Percentiles rank a stretch among this genome's conserved stretches.
phyloP scores from a whole-genome alignment of 1,140 invertebrate species.

The Melitaea cinxia region DNA sequence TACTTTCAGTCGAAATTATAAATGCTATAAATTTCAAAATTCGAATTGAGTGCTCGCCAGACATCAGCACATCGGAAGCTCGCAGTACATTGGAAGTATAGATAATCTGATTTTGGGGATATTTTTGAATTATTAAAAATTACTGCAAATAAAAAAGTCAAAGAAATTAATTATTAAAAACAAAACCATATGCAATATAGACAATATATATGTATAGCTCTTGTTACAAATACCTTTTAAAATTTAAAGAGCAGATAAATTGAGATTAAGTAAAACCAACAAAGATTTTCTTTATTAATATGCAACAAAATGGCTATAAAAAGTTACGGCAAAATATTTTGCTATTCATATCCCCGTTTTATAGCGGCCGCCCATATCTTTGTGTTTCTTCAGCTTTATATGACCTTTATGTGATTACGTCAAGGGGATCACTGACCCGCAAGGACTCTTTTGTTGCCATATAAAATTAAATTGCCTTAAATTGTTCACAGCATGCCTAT shows the following conservation, averaged over 20 bases:
- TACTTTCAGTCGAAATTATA: no score
- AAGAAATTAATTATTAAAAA: no score
- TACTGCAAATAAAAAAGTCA: no score
- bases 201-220: background rate
- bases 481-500: no score
- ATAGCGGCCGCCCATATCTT: slow-evolving; percentile 65
- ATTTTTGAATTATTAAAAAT: no score
- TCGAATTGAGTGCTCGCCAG: no score
- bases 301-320: slow-evolving; percentile 52
- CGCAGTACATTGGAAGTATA: no score
- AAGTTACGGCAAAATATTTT: slow-evolving; percentile 60
- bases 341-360: slow-evolving; percentile 69
- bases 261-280: slow-evolving; percentile 3
- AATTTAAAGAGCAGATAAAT: background rate
- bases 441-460: slow-evolving; percentile 29
- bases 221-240: background rate
- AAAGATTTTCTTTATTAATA: slow-evolving; percentile 22
- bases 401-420: slow-evolving; percentile 57
- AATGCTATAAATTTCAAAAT: no score
- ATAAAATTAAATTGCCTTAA: no score
- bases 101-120: no score
- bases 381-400: slow-evolving; percentile 64
- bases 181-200: no score
- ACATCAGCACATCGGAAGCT: no score
- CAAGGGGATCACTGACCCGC: slow-evolving; percentile 30